Conservation (phyloP, 2,113 vertebrate genomes). For the Oxyruncus cristatus region DNA sequence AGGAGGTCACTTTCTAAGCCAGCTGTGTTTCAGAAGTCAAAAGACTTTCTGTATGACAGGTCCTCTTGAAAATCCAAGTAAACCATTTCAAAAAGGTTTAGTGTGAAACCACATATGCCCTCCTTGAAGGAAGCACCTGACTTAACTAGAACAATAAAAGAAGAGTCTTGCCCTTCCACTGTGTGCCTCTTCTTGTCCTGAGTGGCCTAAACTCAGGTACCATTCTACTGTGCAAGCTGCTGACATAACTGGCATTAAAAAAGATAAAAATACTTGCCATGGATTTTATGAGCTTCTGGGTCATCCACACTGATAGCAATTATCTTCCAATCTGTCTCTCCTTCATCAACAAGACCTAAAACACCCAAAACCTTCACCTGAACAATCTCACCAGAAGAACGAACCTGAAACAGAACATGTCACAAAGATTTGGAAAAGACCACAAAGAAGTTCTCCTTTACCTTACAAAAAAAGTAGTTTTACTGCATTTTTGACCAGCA, state of each 20-base stretch:
- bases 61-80: background rate
- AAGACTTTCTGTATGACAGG: background rate
- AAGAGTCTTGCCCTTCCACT: background rate
- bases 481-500: background rate
- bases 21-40: background rate
- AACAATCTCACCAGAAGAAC: constrained; percentile 84
- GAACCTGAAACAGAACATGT: constrained; percentile 77
- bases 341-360: constrained; percentile 91
- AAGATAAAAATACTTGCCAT: constrained; percentile 76
- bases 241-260: background rate
- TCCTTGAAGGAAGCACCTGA: background rate
- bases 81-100: background rate
- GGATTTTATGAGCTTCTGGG: constrained; percentile 85
- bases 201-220: background rate
- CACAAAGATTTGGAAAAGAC: background rate
- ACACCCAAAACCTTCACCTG: constrained; percentile 92
- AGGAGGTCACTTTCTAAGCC: background rate
- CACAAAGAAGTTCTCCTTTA: background rate
- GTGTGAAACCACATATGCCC: background rate
- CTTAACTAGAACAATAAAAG: background rate
- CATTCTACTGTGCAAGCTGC: background rate
- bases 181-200: background rate
- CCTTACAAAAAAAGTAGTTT: background rate
- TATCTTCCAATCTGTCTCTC: constrained; percentile 96
- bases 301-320: constrained; percentile 90